Evolutionary conservation across 2,888 invertebrate species (phyloP), one percentile per base, ranked within the genome.

Genomic region (Drosophila falleni): DNA sequence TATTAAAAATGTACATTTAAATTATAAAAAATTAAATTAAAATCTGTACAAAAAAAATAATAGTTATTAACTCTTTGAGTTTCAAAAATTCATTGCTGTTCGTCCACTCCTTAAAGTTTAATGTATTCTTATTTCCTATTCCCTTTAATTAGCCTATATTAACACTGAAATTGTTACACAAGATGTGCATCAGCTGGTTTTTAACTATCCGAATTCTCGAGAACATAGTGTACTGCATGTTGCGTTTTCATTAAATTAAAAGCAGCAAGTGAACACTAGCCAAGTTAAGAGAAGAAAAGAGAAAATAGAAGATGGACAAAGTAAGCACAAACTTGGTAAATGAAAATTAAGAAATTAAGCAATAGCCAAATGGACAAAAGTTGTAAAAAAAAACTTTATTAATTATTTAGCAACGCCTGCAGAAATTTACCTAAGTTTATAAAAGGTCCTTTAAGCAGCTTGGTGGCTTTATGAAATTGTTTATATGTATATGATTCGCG

Each of bases 211-310:
- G n/a, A 23, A 11, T 33, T 55, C n/a, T 33, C 42, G n/a, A 19
- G 42, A 19, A 5, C 42, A 31, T 44, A 26, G 33, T 56, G 44
- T 35, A 56, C 15, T 31, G 23, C 15, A 15, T 13, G 33, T 53
- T 46, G 47, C 37, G 33, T 56, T 80, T 83, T 83, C 68, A 80
- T 83, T 80, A 69, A 63, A 66, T 66, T 74, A 68, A 83, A 71
- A 78, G 84, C 74, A 50, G 49, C 31, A 1, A 58, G 47, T 33
- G 46, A 41, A 54, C 63, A 62, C 26, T 39, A 53, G 29, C 33
- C 41, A 39, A 31, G 19, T 1, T 8, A 49, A 15, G 13, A 9
- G 31, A 13, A 16, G 11, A 6, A 29, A 41, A 16, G 23, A 8
- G 29, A 4, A 29, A 29, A 8, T 26, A 19, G 11, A 31, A 6